Evolutionary conservation across 1,140 invertebrate genomes (phyloP).

Genomic region (Drosophila sp.): DNA sequence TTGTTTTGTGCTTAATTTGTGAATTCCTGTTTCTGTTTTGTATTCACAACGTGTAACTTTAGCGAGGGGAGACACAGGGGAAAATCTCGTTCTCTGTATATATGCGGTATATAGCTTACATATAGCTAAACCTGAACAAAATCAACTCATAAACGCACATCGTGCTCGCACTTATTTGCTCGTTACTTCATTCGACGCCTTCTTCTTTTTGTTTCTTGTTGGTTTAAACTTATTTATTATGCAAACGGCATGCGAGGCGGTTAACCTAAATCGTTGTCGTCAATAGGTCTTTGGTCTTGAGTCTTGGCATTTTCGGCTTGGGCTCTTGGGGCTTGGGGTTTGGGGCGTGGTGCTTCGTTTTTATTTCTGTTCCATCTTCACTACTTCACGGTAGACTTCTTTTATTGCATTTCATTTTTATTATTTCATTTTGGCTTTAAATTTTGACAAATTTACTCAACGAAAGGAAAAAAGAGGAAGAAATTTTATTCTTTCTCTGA

Average conservation of each 20-base stretch:
- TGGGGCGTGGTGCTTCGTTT: constrained; percentile 43
- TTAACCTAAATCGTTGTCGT: constrained; percentile 80
- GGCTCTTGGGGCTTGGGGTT: neutral
- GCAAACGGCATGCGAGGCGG: constrained; percentile 72
- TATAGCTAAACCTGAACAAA: constrained; percentile 50
- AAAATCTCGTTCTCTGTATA: constrained; percentile 26
- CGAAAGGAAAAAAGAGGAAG: neutral
- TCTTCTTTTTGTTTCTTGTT: constrained; percentile 29
- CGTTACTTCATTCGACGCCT: constrained; percentile 58
- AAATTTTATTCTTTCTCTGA: neutral
- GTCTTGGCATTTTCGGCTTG: constrained; percentile 3
- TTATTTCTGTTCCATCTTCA: constrained; percentile 39
- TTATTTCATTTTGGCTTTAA: constrained; percentile 53
- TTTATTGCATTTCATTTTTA: constrained; percentile 63
- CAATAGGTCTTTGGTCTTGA: constrained; percentile 65
- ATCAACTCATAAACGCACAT: constrained; percentile 60
- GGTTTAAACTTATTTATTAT: constrained; percentile 67
- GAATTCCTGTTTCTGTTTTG: constrained; percentile 35
- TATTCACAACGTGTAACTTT: constrained; percentile 50
- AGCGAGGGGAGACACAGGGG: constrained; percentile 12
- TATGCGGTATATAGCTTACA: constrained; percentile 31
- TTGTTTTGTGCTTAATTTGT: constrained; percentile 28
- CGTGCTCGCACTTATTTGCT: constrained; percentile 68
- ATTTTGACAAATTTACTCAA: constrained; percentile 13
- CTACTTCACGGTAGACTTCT: constrained; percentile 41